phyloP scores from a whole-genome alignment of 1,140 invertebrate species.

The Subanguina moxae region DNA sequence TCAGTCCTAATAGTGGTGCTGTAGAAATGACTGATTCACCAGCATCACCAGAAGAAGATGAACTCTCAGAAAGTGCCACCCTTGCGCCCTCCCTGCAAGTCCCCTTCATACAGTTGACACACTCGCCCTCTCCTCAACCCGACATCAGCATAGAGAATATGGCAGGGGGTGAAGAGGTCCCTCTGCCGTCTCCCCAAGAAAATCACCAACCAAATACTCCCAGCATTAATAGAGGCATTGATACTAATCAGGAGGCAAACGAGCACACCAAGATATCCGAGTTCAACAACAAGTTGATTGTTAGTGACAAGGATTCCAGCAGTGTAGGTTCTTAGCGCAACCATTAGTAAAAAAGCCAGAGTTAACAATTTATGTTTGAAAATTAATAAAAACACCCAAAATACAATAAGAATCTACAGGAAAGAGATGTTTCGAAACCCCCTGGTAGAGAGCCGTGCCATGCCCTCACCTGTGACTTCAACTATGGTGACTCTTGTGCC shows the following conservation, averaged over 20 bases:
- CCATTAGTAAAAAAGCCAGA: no score
- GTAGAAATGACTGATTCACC: no score
- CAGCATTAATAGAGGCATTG: not conserved
- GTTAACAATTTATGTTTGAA: no score
- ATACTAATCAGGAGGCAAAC: not conserved
- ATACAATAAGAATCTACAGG: not conserved
- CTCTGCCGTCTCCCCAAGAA: no score
- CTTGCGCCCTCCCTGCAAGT: not conserved
- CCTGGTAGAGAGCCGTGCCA: slow-evolving; percentile 19
- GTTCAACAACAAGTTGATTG: not conserved
- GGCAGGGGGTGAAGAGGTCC: no score
- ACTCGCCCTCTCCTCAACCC: not conserved
- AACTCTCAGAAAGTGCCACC: not conserved
- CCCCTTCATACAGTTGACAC: not conserved
- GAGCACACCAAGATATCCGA: not conserved
- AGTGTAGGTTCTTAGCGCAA: no score
- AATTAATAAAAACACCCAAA: not conserved
- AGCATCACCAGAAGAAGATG: no score
- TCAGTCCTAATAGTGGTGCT: no score
- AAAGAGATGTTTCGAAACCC: not conserved
- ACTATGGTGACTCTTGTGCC: slow-evolving; percentile 32
- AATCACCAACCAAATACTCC: no score
- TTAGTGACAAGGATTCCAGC: not conserved
- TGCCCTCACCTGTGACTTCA: slow-evolving; percentile 34
- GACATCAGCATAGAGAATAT: no score